These are phyloP conservation scores for Temnothorax longispinosus DNA, from an alignment of 1,140 invertebrate genomes.

Conservation along the genomic window DNA sequence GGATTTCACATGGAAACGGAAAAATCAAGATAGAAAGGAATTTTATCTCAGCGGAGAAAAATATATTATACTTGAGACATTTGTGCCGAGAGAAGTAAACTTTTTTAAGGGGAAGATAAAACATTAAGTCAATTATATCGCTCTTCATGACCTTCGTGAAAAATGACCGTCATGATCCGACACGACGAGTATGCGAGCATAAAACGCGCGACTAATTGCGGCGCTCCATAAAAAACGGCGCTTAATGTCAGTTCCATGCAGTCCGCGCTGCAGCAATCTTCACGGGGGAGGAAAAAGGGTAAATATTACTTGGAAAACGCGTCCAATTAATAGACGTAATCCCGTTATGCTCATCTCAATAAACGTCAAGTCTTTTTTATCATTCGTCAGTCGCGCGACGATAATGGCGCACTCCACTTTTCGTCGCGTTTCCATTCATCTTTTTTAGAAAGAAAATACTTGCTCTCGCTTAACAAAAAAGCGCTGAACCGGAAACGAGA, in stretches of 20 bases:
- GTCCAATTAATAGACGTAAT: constrained; percentile 44
- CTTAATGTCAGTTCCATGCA: constrained; percentile 55
- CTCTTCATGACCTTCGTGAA: neutral
- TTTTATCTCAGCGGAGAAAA: neutral
- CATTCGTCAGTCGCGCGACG: constrained; percentile 19
- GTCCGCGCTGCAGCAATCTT: constrained; percentile 3
- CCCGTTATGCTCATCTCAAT: constrained; percentile 34
- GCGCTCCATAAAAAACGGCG: constrained; percentile 26
- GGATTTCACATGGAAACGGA: neutral
- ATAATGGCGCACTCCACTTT: constrained; percentile 17
- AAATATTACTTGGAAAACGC: constrained; percentile 37
- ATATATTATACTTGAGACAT: neutral
- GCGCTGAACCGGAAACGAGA: constrained; percentile 43
- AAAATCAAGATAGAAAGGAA: neutral
- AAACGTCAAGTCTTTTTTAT: constrained; percentile 41
- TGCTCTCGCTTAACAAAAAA: constrained; percentile 61
- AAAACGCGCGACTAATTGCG: constrained; percentile 23
- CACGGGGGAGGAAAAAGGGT: neutral
- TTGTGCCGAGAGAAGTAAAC: neutral
- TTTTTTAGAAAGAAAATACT: constrained; percentile 40
- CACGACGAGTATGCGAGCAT: constrained; percentile 17
- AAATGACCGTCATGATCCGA: constrained; percentile 25
- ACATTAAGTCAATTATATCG: constrained; percentile 18
- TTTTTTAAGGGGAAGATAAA: neutral
- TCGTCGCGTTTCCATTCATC: neutral